Conservation (phyloP, 92 coral and sea anemone species). For the Plumapathes pennacea region DNA sequence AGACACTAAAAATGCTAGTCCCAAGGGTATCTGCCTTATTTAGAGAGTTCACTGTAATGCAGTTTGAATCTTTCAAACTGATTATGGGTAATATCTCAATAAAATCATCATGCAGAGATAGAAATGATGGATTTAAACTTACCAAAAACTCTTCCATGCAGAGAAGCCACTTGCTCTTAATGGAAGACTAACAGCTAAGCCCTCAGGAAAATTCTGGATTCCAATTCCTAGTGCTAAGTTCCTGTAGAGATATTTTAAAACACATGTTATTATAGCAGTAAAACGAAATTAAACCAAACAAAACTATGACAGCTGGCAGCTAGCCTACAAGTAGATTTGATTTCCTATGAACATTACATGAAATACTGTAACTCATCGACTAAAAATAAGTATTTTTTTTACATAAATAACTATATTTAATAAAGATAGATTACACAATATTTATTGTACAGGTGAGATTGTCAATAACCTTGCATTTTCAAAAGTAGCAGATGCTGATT, state of each 20-base stretch:
- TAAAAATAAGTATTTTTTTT: too few species aligned
- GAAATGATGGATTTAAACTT: background rate
- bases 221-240: slow-evolving; percentile 96
- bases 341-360: background rate
- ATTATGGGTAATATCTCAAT: too few species aligned
- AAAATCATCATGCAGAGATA: background rate
- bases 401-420: too few species aligned
- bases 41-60: too few species aligned
- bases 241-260: slow-evolving; percentile 20
- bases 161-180: slow-evolving; percentile 80
- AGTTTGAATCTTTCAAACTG: too few species aligned
- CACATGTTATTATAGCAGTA: background rate
- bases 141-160: slow-evolving; percentile 90
- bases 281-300: background rate
- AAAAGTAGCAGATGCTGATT: slow-evolving; percentile 87
- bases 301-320: too few species aligned
- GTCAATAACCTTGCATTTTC: slow-evolving; percentile 99
- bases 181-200: slow-evolving; percentile 93
- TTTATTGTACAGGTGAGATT: too few species aligned
- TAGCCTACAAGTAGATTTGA: too few species aligned
- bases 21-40: background rate
- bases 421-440: too few species aligned
- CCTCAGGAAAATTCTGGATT: slow-evolving; percentile 97
- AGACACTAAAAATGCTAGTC: background rate
- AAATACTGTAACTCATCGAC: background rate